A percentile compares a stretch with the other conserved stretches of the same genome.
Evolutionary conservation across 2,113 vertebrate species (phyloP).

Genomic region (Mola mola): DNA sequence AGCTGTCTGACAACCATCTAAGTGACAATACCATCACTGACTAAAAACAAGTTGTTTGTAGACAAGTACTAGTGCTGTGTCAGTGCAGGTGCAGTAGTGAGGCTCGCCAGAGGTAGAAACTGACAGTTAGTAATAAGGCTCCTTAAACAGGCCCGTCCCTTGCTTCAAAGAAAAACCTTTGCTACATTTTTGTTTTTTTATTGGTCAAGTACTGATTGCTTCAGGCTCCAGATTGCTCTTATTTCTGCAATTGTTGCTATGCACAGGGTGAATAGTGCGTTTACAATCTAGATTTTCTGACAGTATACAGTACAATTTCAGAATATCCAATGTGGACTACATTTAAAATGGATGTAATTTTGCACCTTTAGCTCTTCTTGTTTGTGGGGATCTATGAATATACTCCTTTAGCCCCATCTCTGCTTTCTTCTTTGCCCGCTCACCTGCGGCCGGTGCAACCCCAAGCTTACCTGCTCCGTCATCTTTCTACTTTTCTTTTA

Average conservation of each 20-base stretch:
- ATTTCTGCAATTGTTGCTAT: too few relatives aligned
- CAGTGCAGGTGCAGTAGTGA: slow-evolving; percentile 39
- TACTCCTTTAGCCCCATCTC: too few relatives aligned
- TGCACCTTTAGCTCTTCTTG: too few relatives aligned
- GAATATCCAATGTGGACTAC: neutral
- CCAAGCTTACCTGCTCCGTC: too few relatives aligned
- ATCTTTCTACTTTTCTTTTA: too few relatives aligned
- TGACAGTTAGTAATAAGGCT: slow-evolving; percentile 42
- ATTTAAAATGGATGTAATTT: too few relatives aligned
- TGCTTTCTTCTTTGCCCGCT: too few relatives aligned
- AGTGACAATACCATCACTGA: neutral
- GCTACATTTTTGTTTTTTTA: slow-evolving; percentile 25
- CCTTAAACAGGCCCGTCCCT: slow-evolving; percentile 1
- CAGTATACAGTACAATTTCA: neutral
- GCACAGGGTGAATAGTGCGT: neutral
- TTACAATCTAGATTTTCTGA: neutral
- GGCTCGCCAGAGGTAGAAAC: slow-evolving; percentile 25
- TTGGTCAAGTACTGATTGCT: slow-evolving; percentile 33
- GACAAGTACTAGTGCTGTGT: slow-evolving; percentile 1
- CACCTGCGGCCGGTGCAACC: too few relatives aligned
- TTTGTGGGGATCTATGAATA: too few relatives aligned
- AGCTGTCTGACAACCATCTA: slow-evolving; percentile 9
- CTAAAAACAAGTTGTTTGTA: slow-evolving; percentile 8
- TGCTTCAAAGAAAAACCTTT: slow-evolving; percentile 18
- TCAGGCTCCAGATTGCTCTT: slow-evolving; percentile 9